These are phyloP conservation scores for Platanista minor DNA, from an alignment of 2,113 vertebrate species.

Conservation along the genomic window DNA sequence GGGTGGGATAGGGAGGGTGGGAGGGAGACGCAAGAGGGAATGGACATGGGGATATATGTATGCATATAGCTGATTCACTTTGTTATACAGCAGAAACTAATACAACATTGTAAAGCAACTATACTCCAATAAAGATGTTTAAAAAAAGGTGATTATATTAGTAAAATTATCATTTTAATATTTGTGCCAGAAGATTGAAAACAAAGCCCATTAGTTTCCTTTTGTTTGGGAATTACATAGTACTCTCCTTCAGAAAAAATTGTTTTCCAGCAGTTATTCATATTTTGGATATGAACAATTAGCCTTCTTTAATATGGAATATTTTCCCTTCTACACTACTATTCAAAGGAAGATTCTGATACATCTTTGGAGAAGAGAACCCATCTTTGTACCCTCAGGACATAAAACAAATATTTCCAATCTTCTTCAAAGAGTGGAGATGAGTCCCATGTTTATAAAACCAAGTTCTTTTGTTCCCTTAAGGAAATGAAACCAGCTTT, in stretches of 20 bases:
- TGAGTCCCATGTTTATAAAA: neutral
- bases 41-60: no score
- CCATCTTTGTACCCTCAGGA: neutral
- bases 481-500: conserved; percentile 1
- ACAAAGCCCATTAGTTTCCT: neutral
- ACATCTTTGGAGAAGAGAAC: neutral
- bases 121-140: no score
- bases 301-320: neutral
- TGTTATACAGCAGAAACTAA: no score
- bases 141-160: neutral
- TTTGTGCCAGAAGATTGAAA: neutral
- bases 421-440: neutral
- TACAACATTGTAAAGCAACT: no score
- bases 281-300: neutral
- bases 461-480: neutral
- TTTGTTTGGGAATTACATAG: neutral
- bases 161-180: neutral
- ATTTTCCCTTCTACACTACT: neutral
- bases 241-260: neutral
- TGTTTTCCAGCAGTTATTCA: neutral
- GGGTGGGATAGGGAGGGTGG: no score
- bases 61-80: no score
- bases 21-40: no score
- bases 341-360: neutral
- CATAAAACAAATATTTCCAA: neutral